These are phyloP conservation scores for Porites lutea DNA, from an alignment of 64 coral and sea anemone species.

Conservation along the genomic window DNA sequence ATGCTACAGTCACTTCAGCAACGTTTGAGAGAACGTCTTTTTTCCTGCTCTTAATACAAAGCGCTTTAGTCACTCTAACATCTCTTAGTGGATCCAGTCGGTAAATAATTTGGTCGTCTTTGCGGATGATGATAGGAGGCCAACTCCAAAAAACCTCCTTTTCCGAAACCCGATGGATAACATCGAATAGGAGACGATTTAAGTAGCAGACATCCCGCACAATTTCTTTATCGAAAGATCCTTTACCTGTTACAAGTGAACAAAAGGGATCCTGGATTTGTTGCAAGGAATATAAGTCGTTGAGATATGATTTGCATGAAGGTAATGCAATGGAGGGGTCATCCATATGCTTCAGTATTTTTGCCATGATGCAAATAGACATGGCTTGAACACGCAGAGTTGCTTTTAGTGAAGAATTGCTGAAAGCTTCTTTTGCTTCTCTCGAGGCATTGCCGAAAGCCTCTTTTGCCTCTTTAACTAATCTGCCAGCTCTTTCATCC, in stretches of 20 bases:
- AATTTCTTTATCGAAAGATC: background rate
- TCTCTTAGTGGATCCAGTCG: slow-evolving; percentile 57
- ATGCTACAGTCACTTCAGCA: background rate
- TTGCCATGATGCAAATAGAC: background rate
- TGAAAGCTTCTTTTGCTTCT: background rate
- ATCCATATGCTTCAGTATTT: background rate
- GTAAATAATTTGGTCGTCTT: slow-evolving; percentile 9
- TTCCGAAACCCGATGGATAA: background rate
- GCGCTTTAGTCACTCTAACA: slow-evolving; percentile 51
- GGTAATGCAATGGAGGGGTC: background rate
- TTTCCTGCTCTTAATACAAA: slow-evolving; percentile 23
- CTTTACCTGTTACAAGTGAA: background rate
- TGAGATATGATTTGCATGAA: background rate
- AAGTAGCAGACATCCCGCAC: slow-evolving; percentile 36
- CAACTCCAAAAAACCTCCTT: slow-evolving; percentile 17
- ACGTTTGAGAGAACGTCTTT: background rate
- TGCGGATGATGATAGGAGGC: slow-evolving; percentile 57
- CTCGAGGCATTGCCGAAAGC: background rate
- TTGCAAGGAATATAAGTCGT: background rate
- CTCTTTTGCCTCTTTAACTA: background rate
- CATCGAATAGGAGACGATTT: slow-evolving; percentile 47
- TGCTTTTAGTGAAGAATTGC: background rate
- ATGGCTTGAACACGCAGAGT: background rate
- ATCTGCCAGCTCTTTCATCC: background rate
- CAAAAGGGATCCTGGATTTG: background rate